phyloP scores from a whole-genome alignment of 2,888 invertebrate species.

The Matsumyia berberina region DNA sequence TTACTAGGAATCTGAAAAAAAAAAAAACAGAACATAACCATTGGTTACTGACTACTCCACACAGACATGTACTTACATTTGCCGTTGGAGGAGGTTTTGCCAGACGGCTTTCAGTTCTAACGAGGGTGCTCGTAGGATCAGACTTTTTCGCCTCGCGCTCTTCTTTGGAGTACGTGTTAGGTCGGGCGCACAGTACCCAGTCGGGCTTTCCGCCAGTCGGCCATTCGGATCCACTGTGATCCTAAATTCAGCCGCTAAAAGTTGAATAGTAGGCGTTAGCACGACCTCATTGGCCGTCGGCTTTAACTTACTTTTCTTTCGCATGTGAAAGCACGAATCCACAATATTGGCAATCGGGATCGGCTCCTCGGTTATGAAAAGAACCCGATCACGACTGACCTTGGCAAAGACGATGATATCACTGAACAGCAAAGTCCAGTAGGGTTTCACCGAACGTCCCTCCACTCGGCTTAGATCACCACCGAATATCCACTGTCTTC shows the following conservation, averaged over 20 bases:
- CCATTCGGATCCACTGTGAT: constrained; percentile 89
- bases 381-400: constrained; percentile 93
- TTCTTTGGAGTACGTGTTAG: constrained; percentile 87
- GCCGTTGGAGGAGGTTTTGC: constrained; percentile 94
- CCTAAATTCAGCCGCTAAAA: constrained; percentile 92
- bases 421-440: constrained; percentile 93
- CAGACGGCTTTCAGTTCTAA: constrained; percentile 94
- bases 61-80: constrained; percentile 88
- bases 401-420: constrained; percentile 94
- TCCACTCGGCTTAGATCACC: constrained; percentile 93
- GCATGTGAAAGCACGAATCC: constrained; percentile 93
- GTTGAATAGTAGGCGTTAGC: constrained; percentile 36
- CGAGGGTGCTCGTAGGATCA: constrained; percentile 92
- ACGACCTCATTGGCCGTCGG: not conserved
- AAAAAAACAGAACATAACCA: constrained; percentile 79
- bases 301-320: constrained; percentile 89
- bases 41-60: not conserved
- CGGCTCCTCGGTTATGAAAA: constrained; percentile 95
- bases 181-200: constrained; percentile 90
- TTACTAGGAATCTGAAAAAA: constrained; percentile 90
- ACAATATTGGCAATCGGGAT: constrained; percentile 91
- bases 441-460: constrained; percentile 91
- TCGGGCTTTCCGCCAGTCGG: constrained; percentile 88
- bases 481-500: constrained; percentile 95
- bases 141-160: constrained; percentile 87